These are phyloP conservation scores for Ctenosaura bakeri DNA, from an alignment of 2,797 vertebrate species.

Conservation along the genomic window DNA sequence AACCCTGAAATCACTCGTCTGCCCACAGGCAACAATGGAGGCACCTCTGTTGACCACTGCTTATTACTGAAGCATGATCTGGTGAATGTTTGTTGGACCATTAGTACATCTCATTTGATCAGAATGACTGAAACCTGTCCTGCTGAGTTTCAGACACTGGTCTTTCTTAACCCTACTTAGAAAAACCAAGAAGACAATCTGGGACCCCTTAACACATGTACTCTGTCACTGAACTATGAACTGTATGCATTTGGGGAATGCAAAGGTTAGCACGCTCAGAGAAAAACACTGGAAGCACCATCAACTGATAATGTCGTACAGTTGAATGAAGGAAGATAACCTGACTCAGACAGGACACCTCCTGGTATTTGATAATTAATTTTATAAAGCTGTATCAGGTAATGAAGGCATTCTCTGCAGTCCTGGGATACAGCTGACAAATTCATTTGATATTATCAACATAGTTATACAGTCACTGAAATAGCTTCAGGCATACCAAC, in stretches of 20 bases:
- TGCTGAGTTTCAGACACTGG: neutral
- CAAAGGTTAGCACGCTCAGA: neutral
- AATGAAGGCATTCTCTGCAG: neutral
- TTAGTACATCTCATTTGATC: neutral
- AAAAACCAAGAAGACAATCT: neutral
- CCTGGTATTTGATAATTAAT: neutral
- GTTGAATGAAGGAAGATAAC: neutral
- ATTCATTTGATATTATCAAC: no score
- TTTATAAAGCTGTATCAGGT: neutral
- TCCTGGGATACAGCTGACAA: neutral
- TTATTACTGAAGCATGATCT: no score
- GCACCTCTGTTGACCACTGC: no score
- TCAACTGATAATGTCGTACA: neutral
- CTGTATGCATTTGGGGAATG: neutral
- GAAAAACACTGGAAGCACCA: neutral
- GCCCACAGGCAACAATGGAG: neutral
- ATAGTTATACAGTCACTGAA: neutral
- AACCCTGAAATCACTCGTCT: neutral
- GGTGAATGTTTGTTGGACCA: no score
- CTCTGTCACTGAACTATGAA: neutral
- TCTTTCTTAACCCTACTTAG: neutral
- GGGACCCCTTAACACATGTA: neutral
- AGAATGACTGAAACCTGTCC: neutral
- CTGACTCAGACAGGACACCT: neutral
- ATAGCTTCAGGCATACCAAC: neutral